Evolutionary conservation across 2,888 invertebrate genomes (phyloP).

Genomic region (Mayetiola destructor): DNA sequence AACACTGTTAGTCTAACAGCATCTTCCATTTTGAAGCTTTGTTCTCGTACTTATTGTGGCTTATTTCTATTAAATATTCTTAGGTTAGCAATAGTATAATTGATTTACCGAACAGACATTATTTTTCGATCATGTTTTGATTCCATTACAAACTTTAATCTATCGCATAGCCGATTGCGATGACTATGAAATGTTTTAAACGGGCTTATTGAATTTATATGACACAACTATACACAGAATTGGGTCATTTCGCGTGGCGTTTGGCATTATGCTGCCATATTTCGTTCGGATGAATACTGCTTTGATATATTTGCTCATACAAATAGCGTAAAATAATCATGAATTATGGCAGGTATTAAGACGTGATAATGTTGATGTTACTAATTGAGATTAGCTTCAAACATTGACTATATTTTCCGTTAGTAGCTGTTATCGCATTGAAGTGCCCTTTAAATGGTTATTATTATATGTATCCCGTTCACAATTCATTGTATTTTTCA

Average conservation of each 20-base stretch:
- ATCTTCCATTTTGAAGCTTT: no score
- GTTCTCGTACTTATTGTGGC: background rate
- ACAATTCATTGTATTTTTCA: no score
- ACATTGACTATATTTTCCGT: background rate
- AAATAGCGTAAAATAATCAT: background rate
- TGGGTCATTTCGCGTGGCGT: no score
- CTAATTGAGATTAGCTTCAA: background rate
- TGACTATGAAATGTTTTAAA: no score
- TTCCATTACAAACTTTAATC: background rate
- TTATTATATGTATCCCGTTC: no score
- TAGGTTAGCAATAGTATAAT: conserved; percentile 3
- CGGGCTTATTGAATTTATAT: no score
- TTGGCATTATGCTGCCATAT: no score
- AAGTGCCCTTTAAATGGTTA: no score
- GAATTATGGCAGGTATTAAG: background rate
- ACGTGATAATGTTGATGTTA: conserved; percentile 10
- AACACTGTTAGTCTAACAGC: no score
- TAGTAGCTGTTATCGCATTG: background rate
- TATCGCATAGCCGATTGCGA: no score
- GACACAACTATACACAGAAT: no score
- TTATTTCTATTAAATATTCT: background rate
- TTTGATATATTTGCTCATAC: background rate
- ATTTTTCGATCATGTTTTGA: background rate
- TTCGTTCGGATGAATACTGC: no score
- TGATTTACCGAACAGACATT: background rate